Conservation (phyloP, 2,113 vertebrate genomes). For the Platysternon megacephalum region DNA sequence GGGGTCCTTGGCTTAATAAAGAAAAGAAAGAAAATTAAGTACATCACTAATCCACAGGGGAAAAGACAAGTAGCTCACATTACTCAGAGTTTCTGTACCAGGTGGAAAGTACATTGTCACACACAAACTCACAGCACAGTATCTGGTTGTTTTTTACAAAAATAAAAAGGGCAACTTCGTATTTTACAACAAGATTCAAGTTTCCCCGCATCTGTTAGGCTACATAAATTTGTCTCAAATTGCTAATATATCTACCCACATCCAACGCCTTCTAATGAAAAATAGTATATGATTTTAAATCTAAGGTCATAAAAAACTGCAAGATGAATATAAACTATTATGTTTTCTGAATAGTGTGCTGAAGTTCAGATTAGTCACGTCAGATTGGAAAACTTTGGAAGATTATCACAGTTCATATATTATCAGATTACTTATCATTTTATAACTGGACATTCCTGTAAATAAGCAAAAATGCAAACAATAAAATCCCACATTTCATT, state of each 20-base stretch:
- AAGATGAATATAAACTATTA: not conserved
- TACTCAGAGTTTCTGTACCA: not conserved
- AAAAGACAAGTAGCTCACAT: not conserved
- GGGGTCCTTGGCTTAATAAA: constrained; percentile 87
- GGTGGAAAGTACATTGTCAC: not conserved
- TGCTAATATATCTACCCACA: not conserved
- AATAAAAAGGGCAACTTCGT: constrained; percentile 3
- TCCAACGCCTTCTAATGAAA: constrained; percentile 40
- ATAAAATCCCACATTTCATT: not conserved
- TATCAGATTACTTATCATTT: constrained; percentile 1
- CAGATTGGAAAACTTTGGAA: not conserved
- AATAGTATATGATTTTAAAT: not conserved
- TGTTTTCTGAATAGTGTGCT: not conserved
- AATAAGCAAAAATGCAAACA: constrained; percentile 1
- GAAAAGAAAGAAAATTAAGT: constrained; percentile 43
- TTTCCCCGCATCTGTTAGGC: not conserved
- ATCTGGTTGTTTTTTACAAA: not conserved
- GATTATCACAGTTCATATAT: not conserved
- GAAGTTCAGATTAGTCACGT: constrained; percentile 12
- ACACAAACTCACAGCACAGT: not conserved
- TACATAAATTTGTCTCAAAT: constrained; percentile 45
- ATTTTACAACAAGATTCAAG: constrained; percentile 34
- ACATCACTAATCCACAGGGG: constrained; percentile 19
- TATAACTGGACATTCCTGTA: not conserved
- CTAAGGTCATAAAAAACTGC: not conserved